These are phyloP conservation scores for Tangara arthus DNA, from an alignment of 2,797 vertebrate genomes.

Conservation along the genomic window DNA sequence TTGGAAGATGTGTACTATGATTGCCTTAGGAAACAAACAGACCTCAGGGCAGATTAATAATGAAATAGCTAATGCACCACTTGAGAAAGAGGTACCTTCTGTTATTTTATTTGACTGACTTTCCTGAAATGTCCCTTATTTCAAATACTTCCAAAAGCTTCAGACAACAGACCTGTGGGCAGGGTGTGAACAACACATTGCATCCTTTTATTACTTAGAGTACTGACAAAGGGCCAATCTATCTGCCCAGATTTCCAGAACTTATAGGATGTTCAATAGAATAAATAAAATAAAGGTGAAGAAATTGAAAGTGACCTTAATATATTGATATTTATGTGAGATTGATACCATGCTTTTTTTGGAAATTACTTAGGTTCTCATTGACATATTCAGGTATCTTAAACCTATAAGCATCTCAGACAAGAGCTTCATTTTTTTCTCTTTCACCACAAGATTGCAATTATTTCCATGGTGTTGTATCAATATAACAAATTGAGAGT, in stretches of 20 bases:
- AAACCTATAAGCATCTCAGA: not conserved
- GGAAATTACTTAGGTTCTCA: not conserved
- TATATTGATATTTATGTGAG: not conserved
- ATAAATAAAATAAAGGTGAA: not conserved
- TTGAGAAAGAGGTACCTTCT: not conserved
- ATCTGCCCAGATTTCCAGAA: not conserved
- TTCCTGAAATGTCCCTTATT: not conserved
- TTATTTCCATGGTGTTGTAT: not conserved
- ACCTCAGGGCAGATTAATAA: not conserved
- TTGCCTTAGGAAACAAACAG: not conserved
- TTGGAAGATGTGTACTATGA: not conserved
- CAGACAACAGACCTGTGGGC: not conserved
- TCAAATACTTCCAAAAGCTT: conserved; percentile 38
- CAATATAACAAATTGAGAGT: not conserved
- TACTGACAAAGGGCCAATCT: not conserved
- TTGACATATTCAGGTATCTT: not conserved
- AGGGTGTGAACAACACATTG: not conserved
- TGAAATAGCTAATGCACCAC: not conserved
- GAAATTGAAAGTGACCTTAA: not conserved
- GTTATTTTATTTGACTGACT: not conserved
- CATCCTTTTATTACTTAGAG: conserved; percentile 16
- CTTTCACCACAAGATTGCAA: not conserved
- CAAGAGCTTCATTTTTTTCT: not conserved
- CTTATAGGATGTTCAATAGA: not conserved
- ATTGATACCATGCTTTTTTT: not conserved